Conservation (phyloP, 1,140 invertebrate species). For the Lanistes nyassanus region DNA sequence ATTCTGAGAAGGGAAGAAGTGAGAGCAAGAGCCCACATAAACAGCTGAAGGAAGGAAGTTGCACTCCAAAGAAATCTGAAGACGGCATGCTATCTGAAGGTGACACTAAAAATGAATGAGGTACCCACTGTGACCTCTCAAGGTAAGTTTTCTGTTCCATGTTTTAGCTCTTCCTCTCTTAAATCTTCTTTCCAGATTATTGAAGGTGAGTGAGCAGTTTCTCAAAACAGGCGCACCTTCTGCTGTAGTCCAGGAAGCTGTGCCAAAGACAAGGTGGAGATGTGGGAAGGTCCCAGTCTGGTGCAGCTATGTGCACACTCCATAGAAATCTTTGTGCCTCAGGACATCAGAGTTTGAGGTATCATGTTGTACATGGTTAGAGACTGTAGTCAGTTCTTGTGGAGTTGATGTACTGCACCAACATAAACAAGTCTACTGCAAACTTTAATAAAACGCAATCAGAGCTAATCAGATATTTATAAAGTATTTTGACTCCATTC, state of each 20-base stretch:
- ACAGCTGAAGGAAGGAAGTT: not conserved
- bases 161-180: not conserved
- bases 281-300: too few relatives aligned
- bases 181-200: slow-evolving; percentile 16
- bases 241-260: too few relatives aligned
- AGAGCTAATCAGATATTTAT: too few relatives aligned
- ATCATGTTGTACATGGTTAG: slow-evolving; percentile 3
- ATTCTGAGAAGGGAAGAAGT: slow-evolving; percentile 36
- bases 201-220: slow-evolving; percentile 19
- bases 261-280: too few relatives aligned
- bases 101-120: slow-evolving; percentile 28
- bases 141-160: slow-evolving; percentile 19
- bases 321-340: slow-evolving; percentile 6
- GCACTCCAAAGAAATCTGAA: not conserved
- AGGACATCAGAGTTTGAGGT: slow-evolving; percentile 13
- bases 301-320: not conserved
- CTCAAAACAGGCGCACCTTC: too few relatives aligned
- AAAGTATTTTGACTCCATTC: too few relatives aligned
- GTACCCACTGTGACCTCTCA: slow-evolving; percentile 20
- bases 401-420: not conserved
- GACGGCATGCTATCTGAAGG: slow-evolving; percentile 13
- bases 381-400: too few relatives aligned
- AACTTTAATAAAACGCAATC: too few relatives aligned
- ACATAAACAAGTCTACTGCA: too few relatives aligned
- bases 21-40: not conserved